A percentile compares a stretch with the other conserved stretches of the same genome.
Evolutionary conservation across 2,113 vertebrate species (phyloP).

Genomic region (Notarius quadriscutis): DNA sequence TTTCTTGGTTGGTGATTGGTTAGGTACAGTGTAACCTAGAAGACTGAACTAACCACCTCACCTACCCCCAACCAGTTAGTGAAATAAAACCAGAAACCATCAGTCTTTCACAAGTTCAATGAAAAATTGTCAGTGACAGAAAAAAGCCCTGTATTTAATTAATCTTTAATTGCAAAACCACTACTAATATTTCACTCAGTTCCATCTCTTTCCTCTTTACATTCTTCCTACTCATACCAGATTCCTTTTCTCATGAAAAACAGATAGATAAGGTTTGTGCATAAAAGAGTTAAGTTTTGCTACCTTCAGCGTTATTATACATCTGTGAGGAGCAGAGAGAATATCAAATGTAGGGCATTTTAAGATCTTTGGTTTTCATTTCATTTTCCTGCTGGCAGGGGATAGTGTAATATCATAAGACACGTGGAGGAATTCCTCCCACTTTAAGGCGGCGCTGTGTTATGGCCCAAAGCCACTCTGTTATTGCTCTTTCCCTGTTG

Average conservation of each 20-base stretch:
- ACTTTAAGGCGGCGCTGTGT: slow-evolving; percentile 28
- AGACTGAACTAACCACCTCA: not conserved
- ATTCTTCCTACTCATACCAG: not conserved
- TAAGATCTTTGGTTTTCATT: slow-evolving; percentile 47
- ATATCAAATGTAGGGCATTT: slow-evolving; percentile 34
- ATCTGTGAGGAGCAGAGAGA: slow-evolving; percentile 15
- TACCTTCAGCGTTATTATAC: not conserved
- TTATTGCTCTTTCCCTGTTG: slow-evolving; percentile 52
- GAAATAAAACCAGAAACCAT: not conserved
- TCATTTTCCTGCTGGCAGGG: slow-evolving; percentile 39
- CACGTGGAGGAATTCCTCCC: slow-evolving; percentile 44
- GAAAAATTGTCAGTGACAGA: not conserved
- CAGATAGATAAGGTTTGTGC: not conserved
- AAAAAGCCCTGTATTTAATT: not conserved
- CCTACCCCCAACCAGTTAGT: not conserved
- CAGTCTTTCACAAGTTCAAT: not conserved
- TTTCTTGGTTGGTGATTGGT: not conserved
- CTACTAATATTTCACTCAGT: not conserved
- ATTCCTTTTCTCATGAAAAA: not conserved
- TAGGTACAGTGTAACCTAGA: not conserved
- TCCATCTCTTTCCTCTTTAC: not conserved
- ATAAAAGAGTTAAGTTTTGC: not conserved
- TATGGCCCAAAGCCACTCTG: slow-evolving; percentile 49
- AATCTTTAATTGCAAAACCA: not conserved
- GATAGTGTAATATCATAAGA: slow-evolving; percentile 40